phyloP scores from a whole-genome alignment of 1,140 invertebrate genomes.

The Trichoplusia ni region DNA sequence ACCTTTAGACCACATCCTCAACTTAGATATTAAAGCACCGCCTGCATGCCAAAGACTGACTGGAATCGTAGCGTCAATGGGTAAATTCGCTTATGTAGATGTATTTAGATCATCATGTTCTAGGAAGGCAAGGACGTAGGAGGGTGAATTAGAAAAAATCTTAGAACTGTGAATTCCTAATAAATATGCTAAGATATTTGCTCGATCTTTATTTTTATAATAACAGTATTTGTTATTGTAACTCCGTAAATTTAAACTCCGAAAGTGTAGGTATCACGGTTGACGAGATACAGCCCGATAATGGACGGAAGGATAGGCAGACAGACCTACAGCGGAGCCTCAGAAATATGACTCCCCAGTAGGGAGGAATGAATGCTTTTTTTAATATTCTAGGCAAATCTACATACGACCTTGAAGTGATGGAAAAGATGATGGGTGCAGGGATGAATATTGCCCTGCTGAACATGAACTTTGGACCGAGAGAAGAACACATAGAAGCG shows the following conservation, averaged over 20 bases:
- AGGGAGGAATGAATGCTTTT: too few relatives aligned
- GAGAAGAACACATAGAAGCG: slow-evolving; percentile 87
- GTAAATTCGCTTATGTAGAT: slow-evolving; percentile 41
- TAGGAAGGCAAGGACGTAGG: too few relatives aligned
- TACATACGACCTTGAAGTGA: slow-evolving; percentile 54
- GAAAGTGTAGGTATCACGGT: too few relatives aligned
- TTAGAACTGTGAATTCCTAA: too few relatives aligned
- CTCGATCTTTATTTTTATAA: too few relatives aligned
- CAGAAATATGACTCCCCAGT: too few relatives aligned
- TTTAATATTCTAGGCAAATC: slow-evolving; percentile 67
- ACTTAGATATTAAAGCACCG: slow-evolving; percentile 63
- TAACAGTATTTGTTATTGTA: too few relatives aligned
- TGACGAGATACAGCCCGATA: too few relatives aligned
- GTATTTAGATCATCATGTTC: neutral
- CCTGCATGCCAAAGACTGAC: slow-evolving; percentile 64
- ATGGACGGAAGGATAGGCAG: too few relatives aligned
- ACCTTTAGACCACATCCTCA: slow-evolving; percentile 60
- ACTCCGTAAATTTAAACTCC: too few relatives aligned
- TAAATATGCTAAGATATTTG: too few relatives aligned
- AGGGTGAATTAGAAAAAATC: neutral
- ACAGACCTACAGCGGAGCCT: too few relatives aligned
- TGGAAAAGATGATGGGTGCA: slow-evolving; percentile 89
- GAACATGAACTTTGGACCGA: slow-evolving; percentile 88
- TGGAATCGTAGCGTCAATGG: slow-evolving; percentile 65
- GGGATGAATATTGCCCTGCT: slow-evolving; percentile 92